These are phyloP conservation scores for Catotricha subobsoleta DNA, from an alignment of 2,888 invertebrate species.

Conservation along the genomic window DNA sequence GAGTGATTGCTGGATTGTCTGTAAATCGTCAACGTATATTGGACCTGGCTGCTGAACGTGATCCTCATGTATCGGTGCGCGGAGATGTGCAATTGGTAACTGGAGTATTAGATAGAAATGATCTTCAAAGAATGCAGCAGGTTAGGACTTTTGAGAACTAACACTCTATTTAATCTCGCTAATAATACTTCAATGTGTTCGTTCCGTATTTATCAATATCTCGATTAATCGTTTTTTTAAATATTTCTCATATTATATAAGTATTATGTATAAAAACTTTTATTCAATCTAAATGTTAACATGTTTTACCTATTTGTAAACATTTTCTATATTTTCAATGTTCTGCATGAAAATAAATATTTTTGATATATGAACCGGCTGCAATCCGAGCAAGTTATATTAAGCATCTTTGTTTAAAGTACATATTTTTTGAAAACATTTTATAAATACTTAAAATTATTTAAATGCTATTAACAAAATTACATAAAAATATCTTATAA, in stretches of 20 bases:
- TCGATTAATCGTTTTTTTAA: too few species aligned
- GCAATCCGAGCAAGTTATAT: conserved; percentile 14
- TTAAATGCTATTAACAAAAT: background rate
- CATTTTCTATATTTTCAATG: too few species aligned
- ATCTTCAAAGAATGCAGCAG: conserved; percentile 77
- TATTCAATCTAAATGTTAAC: too few species aligned
- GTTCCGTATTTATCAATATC: too few species aligned
- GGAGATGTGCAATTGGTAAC: conserved; percentile 71
- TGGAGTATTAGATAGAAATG: conserved; percentile 54
- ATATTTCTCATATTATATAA: too few species aligned
- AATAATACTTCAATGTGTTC: too few species aligned
- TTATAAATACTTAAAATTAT: background rate
- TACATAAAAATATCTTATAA: background rate
- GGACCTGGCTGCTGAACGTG: conserved; percentile 70
- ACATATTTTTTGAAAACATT: background rate
- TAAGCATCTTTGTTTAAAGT: background rate
- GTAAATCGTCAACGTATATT: conserved; percentile 70
- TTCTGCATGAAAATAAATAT: conserved; percentile 6
- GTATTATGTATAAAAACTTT: too few species aligned
- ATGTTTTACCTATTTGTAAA: too few species aligned
- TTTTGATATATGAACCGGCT: conserved; percentile 16
- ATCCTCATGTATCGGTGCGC: conserved; percentile 53
- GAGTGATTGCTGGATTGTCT: conserved; percentile 76
- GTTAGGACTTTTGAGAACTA: conserved; percentile 38
- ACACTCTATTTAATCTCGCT: too few species aligned